Conservation (phyloP, 2,113 vertebrate species). For the Melanerpes formicivorus region DNA sequence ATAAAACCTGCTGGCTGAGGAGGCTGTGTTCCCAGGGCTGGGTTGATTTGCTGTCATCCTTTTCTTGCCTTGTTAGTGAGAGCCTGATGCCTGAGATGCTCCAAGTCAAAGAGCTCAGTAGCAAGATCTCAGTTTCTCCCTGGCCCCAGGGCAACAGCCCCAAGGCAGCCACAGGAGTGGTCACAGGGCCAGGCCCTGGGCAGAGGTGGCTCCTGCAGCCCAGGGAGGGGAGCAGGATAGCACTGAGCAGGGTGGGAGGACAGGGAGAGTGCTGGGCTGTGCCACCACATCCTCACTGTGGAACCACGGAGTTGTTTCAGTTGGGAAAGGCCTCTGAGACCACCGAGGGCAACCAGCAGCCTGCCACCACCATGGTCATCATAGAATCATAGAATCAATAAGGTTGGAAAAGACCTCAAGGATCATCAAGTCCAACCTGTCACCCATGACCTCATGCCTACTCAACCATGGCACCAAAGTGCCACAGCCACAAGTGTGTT, state of each 20-base stretch:
- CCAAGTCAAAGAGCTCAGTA: neutral
- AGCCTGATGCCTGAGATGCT: neutral
- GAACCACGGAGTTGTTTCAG: no score
- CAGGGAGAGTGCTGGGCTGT: neutral
- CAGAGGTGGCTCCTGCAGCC: fast-evolving
- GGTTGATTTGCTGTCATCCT: conserved; percentile 42
- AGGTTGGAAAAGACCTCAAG: no score
- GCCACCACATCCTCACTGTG: fast-evolving
- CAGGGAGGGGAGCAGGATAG: neutral
- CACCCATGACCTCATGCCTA: no score
- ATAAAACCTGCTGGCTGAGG: conserved; percentile 39
- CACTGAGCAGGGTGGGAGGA: neutral
- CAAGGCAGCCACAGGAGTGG: neutral
- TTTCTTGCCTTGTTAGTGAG: conserved; percentile 45
- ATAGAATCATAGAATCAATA: no score
- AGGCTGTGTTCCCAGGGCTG: neutral
- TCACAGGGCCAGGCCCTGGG: fast-evolving
- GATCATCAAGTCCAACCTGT: no score
- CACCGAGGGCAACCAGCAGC: no score
- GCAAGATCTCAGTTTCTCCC: neutral
- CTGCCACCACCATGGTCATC: no score
- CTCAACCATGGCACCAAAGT: no score
- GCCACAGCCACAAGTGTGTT: no score
- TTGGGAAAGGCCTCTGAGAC: no score
- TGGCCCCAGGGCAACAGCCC: neutral